These are phyloP conservation scores for Turdus rufiventris DNA, from an alignment of 2,113 vertebrate genomes.

Conservation along the genomic window DNA sequence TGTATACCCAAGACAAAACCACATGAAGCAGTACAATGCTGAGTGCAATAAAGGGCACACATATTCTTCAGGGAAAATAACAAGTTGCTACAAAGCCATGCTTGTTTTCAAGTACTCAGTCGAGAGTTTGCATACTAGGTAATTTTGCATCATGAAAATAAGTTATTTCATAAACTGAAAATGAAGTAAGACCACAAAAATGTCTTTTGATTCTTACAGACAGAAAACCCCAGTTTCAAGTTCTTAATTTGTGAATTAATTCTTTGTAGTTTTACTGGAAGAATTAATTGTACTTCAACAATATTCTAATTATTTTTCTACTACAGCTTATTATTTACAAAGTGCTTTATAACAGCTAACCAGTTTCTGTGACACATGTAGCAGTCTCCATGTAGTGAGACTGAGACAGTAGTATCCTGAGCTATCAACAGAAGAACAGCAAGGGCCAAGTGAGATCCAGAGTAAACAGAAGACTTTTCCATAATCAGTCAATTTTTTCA, in stretches of 20 bases:
- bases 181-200: slow-evolving; percentile 18
- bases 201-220: not conserved
- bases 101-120: slow-evolving; percentile 26
- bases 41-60: not conserved
- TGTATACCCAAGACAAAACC: slow-evolving; percentile 40
- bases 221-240: not conserved
- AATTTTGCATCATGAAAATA: not conserved
- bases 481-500: not conserved
- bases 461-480: not conserved
- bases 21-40: slow-evolving; percentile 1
- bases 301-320: not conserved
- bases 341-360: not conserved
- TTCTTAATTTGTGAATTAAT: not conserved
- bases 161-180: not conserved
- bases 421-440: not conserved
- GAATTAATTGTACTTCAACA: not conserved
- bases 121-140: not conserved
- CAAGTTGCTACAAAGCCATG: slow-evolving; percentile 26
- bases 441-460: not conserved
- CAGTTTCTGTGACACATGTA: not conserved
- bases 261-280: not conserved
- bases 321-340: not conserved
- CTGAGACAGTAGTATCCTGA: not conserved
- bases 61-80: slow-evolving; percentile 23
- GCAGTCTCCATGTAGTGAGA: not conserved